Evolutionary conservation across 2,113 vertebrate species (phyloP), one percentile per base, ranked within the genome.

Genomic region (Sprattus sprattus): DNA sequence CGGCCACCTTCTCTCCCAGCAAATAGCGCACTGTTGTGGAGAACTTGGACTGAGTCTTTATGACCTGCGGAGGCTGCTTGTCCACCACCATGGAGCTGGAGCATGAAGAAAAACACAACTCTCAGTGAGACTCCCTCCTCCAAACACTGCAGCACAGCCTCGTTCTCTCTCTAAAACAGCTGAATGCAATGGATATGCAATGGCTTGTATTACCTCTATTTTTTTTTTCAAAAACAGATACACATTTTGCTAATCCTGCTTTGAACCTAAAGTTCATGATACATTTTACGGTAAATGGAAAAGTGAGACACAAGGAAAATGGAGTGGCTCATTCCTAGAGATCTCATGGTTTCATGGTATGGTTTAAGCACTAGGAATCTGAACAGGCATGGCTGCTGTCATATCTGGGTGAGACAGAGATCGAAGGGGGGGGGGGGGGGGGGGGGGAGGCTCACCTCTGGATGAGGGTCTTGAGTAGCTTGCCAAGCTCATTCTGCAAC

Each of bases 21-120:
- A 99, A 93, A 92, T 97, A 98, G 83, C 97, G 94, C 22, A 98
- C 93, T 0, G 95, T 96, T 0, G 97, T 96, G 89, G 97, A 97
- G 91, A 99, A 99, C 93, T 99, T 99, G 85, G 97, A 98, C 90
- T 99, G 98, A 22, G 98, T 99, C 93, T 99, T 99, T 86, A 99
- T 96, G 90, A 99, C 98, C 90, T 99, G 98, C 0, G 97, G 97
- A 0, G 98, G 98, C 90, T 99, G 98, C 91, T 97, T 98, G 86
- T 99, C 98, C 89, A 99, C 97, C 82, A 99, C 86, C 75, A 99
- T 95, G 64, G 97, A 97, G 90, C 98, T 99, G 86, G 44, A 83
- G 86, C 25, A 89, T 6, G 52, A 0, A 1, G 47, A 83, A 11
- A 16, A 81, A 16, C 8, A 39, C 39, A 39, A 39, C n/a, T 39